Evolutionary conservation across 2,797 vertebrate species (phyloP).

Genomic region (Sparidentex hasta): DNA sequence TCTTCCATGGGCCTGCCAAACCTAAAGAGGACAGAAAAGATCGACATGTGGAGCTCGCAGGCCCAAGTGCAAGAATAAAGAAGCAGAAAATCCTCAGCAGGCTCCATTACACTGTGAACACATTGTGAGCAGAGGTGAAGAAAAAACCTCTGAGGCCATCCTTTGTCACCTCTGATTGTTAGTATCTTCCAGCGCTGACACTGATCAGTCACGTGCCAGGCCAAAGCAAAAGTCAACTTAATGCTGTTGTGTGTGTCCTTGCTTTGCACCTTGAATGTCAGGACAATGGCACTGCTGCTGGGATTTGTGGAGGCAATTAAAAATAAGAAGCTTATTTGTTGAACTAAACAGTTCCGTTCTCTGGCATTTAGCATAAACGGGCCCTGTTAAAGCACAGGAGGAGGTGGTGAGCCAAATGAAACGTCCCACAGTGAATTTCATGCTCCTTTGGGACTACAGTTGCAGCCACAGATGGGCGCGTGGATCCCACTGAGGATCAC

Average conservation of each 20-base stretch:
- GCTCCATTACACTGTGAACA: slow-evolving; percentile 4
- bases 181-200: not conserved
- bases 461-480: slow-evolving; percentile 36
- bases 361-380: slow-evolving; percentile 27
- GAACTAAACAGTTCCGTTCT: slow-evolving; percentile 27
- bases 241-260: not conserved
- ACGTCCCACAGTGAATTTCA: slow-evolving; percentile 43
- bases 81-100: slow-evolving; percentile 5
- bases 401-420: slow-evolving; percentile 44
- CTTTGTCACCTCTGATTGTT: not conserved
- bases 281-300: slow-evolving; percentile 4
- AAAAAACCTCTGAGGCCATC: slow-evolving; percentile 4
- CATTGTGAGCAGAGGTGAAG: slow-evolving; percentile 4
- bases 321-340: slow-evolving; percentile 62
- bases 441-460: slow-evolving; percentile 31
- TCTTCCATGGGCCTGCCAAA: slow-evolving; percentile 5
- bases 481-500: slow-evolving; percentile 32
- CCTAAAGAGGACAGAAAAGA: slow-evolving; percentile 23
- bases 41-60: not conserved
- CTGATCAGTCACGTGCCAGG: not conserved
- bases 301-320: slow-evolving; percentile 57
- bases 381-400: slow-evolving; percentile 28
- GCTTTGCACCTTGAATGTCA: slow-evolving; percentile 23
- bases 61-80: not conserved
- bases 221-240: not conserved